Conservation (phyloP, 2,888 invertebrate species). For the Dendrolimus houi region DNA sequence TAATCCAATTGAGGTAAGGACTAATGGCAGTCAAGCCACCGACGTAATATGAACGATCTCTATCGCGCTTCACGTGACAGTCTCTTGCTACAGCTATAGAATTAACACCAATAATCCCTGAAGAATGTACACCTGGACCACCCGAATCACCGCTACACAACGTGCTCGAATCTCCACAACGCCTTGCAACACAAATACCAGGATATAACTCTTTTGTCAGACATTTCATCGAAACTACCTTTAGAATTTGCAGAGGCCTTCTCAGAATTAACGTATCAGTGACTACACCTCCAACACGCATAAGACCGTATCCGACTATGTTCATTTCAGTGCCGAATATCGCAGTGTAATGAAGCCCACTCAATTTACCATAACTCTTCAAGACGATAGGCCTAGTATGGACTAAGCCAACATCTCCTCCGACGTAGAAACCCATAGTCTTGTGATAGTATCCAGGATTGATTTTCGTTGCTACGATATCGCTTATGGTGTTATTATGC, state of each 20-base stretch:
- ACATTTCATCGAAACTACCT: conserved; percentile 1
- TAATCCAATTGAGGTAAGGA: conserved; percentile 4
- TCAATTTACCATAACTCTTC: conserved; percentile 3
- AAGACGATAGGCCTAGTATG: conserved; percentile 4
- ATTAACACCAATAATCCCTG: conserved; percentile 5
- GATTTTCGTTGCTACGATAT: background rate
- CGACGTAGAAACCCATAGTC: background rate
- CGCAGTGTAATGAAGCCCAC: background rate
- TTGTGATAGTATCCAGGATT: conserved; percentile 2
- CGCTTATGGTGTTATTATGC: conserved; percentile 2
- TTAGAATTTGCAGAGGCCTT: conserved; percentile 4
- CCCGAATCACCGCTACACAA: conserved; percentile 6
- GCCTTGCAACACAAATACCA: conserved; percentile 3
- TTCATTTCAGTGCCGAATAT: conserved; percentile 1
- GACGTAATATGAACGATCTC: background rate
- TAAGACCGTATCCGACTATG: conserved; percentile 2
- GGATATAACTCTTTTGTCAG: background rate
- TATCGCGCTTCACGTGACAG: background rate
- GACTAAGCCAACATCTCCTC: conserved; percentile 4
- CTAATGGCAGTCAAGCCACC: conserved; percentile 1
- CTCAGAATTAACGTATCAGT: conserved; percentile 1
- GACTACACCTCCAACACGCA: background rate
- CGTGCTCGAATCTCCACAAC: background rate
- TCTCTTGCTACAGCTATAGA: background rate
- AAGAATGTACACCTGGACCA: conserved; percentile 3